Evolutionary conservation across 2,113 vertebrate species (phyloP).

Genomic region (Ovis canadensis): DNA sequence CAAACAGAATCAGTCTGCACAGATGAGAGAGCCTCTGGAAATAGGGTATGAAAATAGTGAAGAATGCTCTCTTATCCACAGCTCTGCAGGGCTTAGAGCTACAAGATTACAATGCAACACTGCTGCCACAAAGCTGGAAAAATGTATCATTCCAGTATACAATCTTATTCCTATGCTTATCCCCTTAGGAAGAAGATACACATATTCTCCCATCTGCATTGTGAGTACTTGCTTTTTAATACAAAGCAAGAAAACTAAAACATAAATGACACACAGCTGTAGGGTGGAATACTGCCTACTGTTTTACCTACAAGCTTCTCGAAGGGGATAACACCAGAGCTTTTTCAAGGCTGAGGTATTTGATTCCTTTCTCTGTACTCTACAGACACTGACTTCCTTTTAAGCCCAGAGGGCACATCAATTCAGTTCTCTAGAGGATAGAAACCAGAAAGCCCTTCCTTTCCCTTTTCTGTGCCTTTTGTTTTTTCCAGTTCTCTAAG

Average conservation of each 20-base stretch:
- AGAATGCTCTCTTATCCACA: too few species aligned
- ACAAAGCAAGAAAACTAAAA: background rate
- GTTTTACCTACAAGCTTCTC: background rate
- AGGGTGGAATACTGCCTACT: too few species aligned
- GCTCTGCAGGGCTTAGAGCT: background rate
- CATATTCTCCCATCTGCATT: background rate
- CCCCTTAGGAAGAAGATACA: background rate
- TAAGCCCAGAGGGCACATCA: background rate
- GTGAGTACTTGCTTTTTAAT: background rate
- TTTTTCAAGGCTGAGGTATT: background rate
- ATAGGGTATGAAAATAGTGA: accelerated
- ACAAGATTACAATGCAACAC: too few species aligned
- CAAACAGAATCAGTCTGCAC: background rate
- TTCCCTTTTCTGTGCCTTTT: background rate
- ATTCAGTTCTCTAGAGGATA: background rate
- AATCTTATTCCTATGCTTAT: background rate
- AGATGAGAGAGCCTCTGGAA: background rate
- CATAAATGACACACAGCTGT: background rate
- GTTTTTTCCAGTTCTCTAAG: background rate
- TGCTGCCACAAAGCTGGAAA: background rate
- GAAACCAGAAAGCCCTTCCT: background rate
- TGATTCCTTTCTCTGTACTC: background rate
- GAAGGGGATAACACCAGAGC: background rate
- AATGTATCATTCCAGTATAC: background rate
- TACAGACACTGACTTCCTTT: background rate